Evolutionary conservation across 2,113 vertebrate genomes (phyloP).

Genomic region (Ciconia boyciana): DNA sequence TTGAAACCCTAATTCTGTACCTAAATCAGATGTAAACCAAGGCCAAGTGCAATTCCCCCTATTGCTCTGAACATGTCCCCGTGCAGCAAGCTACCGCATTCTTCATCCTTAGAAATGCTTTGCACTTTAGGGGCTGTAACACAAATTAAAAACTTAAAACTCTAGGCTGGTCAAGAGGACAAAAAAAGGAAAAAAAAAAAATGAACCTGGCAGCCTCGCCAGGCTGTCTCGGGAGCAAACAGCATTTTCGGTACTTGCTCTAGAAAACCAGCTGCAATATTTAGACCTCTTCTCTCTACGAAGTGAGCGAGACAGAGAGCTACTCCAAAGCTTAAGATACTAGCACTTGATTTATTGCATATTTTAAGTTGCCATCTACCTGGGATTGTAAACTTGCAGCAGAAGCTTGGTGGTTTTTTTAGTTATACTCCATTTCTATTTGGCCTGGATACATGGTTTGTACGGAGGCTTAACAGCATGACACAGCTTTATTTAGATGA

Average conservation of each 20-base stretch:
- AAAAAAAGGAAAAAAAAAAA: no score
- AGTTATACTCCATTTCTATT: neutral
- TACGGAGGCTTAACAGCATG: no score
- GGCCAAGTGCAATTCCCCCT: neutral
- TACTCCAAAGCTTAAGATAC: neutral
- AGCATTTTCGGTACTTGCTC: neutral
- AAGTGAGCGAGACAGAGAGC: neutral
- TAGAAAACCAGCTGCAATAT: neutral
- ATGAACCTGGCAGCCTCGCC: neutral
- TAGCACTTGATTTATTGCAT: no score
- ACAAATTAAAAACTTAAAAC: neutral
- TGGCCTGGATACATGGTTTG: neutral
- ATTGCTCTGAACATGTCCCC: neutral
- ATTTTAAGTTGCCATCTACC: neutral
- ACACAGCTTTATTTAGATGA: neutral
- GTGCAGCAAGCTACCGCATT: neutral
- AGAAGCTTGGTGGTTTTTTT: neutral
- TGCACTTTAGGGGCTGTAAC: neutral
- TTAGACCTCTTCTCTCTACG: neutral
- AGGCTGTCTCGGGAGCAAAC: fast-evolving
- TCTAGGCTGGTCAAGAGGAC: neutral
- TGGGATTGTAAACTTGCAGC: no score
- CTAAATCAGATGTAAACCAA: neutral
- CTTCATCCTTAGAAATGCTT: neutral
- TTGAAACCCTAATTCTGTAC: neutral